These are phyloP conservation scores for Galleria mellonella DNA, from an alignment of 1,140 invertebrate species.

Conservation along the genomic window DNA sequence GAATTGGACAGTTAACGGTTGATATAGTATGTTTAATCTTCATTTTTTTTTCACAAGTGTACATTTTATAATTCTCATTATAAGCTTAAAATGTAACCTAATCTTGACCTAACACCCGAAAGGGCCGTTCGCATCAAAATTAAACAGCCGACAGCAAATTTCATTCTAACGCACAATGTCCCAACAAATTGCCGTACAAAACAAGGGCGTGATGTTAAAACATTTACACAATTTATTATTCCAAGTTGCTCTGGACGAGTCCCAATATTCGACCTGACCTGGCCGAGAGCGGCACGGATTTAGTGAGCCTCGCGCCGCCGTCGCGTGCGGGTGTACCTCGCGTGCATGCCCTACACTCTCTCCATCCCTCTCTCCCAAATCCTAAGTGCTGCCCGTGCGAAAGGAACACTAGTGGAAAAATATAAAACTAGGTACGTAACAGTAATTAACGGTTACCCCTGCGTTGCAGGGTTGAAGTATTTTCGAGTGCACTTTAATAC, in stretches of 20 bases:
- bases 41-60: too few species aligned
- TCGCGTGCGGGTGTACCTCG: slow-evolving; percentile 19
- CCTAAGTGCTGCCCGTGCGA: slow-evolving; percentile 35
- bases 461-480: slow-evolving; percentile 39
- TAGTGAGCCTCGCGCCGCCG: slow-evolving; percentile 33
- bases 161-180: slow-evolving; percentile 8
- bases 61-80: too few species aligned
- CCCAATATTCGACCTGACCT: slow-evolving; percentile 30
- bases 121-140: slow-evolving; percentile 1
- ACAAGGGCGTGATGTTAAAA: slow-evolving; percentile 14
- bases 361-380: slow-evolving; percentile 40
- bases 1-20: too few species aligned
- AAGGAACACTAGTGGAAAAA: slow-evolving; percentile 35
- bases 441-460: slow-evolving; percentile 33
- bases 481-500: slow-evolving; percentile 29
- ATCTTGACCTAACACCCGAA: not conserved
- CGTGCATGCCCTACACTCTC: slow-evolving; percentile 10
- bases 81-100: too few species aligned
- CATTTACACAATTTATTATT: slow-evolving; percentile 21
- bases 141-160: slow-evolving; percentile 12
- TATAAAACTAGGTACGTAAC: slow-evolving; percentile 34
- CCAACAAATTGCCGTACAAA: slow-evolving; percentile 17
- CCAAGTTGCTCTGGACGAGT: slow-evolving; percentile 10
- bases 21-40: too few species aligned
- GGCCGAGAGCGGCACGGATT: slow-evolving; percentile 34